phyloP scores from a whole-genome alignment of 2,113 vertebrate species.

The Zingel zingel region DNA sequence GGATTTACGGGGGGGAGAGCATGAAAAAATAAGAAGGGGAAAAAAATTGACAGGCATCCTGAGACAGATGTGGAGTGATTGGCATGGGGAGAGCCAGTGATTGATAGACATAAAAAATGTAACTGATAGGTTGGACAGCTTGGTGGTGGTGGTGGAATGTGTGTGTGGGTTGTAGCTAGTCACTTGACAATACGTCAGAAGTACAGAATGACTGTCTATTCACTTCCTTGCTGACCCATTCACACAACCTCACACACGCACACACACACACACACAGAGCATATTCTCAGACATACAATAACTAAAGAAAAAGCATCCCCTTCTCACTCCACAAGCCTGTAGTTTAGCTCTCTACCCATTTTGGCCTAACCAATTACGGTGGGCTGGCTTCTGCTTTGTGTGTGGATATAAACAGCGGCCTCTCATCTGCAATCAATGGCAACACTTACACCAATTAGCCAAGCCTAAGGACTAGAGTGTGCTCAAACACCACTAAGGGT shows the following conservation, averaged over 20 bases:
- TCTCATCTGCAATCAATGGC: constrained; percentile 66
- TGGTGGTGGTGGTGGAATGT: constrained; percentile 34
- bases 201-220: constrained; percentile 48
- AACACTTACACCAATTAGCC: constrained; percentile 71
- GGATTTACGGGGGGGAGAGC: constrained; percentile 25
- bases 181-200: constrained; percentile 58
- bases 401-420: constrained; percentile 52
- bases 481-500: constrained; percentile 48
- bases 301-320: background rate
- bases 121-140: constrained; percentile 72
- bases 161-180: constrained; percentile 36
- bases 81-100: constrained; percentile 61
- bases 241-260: background rate
- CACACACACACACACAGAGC: background rate
- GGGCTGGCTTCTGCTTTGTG: constrained; percentile 47
- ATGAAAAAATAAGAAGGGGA: background rate
- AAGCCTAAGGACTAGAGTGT: constrained; percentile 44
- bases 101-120: constrained; percentile 72
- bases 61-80: constrained; percentile 63
- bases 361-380: constrained; percentile 44
- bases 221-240: constrained; percentile 48
- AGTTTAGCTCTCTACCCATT: constrained; percentile 14
- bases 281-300: constrained; percentile 14
- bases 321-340: constrained; percentile 6
- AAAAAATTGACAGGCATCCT: constrained; percentile 51